Evolutionary conservation across 2,797 vertebrate species (phyloP), one percentile per base, ranked within the genome.

Genomic region (Channallabes apus): DNA sequence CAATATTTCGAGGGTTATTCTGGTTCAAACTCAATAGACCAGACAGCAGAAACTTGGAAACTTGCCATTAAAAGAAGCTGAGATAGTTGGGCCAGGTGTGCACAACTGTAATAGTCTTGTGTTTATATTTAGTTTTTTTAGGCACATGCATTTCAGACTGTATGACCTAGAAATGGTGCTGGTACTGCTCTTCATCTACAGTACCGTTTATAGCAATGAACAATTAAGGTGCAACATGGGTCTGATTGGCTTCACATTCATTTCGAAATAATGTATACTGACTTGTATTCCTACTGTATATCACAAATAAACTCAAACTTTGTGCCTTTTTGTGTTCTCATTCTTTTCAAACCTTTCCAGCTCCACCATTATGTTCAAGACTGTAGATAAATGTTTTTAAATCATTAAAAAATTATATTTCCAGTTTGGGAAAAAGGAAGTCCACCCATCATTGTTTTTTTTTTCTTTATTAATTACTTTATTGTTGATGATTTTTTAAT

Each of bases 121-220:
- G 38, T 80, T 80, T 80, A 80, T 46, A 41, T 64, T 80, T 64
- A 64, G 77, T 3, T 2, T 64, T 46, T 62, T 79, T 15, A 38
- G 22, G 6, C n/a, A n/a, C 35, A 41, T 46, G 27, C 7, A 27
- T 9, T 14, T 24, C 24, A 20, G 22, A 62, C 22, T 79, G 6
- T 35, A 24, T 14, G 22, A 62, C 58, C 20, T 6, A 79, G 58
- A 12, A 62, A 62, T 32, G 58, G n/a, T 41, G 22, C 32, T 61
- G 32, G 59, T 8, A n/a, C 62, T 17, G 77, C 2, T 46, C 15
- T n/a, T 62, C 77, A 14, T 8, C 14, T 11, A 64, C n/a, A 2
- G 20, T 64, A 62, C n/a, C n/a, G n/a, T n/a, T n/a, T 78, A 61
- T 61, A 80, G 59, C 41, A 27, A 80, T 1, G 0, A 38, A 32